Evolutionary conservation across 1,140 invertebrate species (phyloP).

Genomic region (Drosophila virilis): DNA sequence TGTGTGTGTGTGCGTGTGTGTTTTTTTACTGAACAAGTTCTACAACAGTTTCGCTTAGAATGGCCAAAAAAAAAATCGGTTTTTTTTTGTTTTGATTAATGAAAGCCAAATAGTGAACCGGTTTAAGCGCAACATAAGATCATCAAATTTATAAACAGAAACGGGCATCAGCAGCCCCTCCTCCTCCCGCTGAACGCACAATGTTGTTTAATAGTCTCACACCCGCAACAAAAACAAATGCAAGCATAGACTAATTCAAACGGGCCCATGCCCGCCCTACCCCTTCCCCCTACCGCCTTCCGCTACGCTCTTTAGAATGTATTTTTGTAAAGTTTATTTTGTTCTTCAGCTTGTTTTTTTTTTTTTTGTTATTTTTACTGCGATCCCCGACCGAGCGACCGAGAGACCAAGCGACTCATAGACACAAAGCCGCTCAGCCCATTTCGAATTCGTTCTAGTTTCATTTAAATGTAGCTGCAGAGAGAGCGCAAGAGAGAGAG

Average conservation of each 20-base stretch:
- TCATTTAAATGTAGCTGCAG: constrained; percentile 52
- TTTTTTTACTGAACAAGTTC: constrained; percentile 61
- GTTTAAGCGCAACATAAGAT: constrained; percentile 56
- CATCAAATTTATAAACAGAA: constrained; percentile 43
- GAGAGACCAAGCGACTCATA: constrained; percentile 23
- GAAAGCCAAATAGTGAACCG: constrained; percentile 58
- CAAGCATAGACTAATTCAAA: constrained; percentile 11
- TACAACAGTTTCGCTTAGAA: constrained; percentile 50
- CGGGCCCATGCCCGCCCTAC: too few relatives aligned
- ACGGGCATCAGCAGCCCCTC: constrained; percentile 4
- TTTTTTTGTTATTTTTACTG: constrained; percentile 9
- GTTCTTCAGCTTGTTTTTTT: constrained; percentile 5
- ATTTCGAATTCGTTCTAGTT: constrained; percentile 71
- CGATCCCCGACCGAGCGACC: constrained; percentile 28
- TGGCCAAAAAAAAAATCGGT: constrained; percentile 14
- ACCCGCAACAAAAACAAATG: constrained; percentile 44
- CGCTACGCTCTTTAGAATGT: constrained; percentile 23
- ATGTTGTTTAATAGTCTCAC: constrained; percentile 38
- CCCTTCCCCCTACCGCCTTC: constrained; percentile 6
- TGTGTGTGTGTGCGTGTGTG: constrained; percentile 22
- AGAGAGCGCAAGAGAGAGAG: constrained; percentile 8
- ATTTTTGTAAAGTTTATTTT: constrained; percentile 28
- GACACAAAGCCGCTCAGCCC: constrained; percentile 38
- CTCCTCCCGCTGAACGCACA: neutral
- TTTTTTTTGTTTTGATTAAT: constrained; percentile 63